Evolutionary conservation across 1,140 invertebrate species (phyloP).

Genomic region (Drosophila setifemur): DNA sequence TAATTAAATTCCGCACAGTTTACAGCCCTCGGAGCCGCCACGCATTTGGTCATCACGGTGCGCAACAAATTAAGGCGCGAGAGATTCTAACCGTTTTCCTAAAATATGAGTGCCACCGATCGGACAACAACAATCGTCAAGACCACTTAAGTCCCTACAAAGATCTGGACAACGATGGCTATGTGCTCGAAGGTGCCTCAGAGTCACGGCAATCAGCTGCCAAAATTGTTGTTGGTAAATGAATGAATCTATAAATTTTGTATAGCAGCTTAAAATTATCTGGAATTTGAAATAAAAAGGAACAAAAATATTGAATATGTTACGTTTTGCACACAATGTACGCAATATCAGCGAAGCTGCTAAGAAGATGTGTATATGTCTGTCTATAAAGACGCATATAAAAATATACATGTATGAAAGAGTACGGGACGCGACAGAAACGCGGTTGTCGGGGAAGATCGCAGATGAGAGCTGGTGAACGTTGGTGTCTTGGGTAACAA

Average conservation of each 20-base stretch:
- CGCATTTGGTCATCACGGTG: conserved; percentile 72
- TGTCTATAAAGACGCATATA: conserved; percentile 73
- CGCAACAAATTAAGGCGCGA: conserved; percentile 74
- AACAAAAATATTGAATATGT: conserved; percentile 33
- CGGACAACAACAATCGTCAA: conserved; percentile 34
- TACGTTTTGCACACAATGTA: conserved; percentile 33
- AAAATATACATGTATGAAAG: conserved; percentile 44
- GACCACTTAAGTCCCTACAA: conserved; percentile 76
- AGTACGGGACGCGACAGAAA: background rate
- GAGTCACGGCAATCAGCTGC: conserved; percentile 70
- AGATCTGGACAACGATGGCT: conserved; percentile 75
- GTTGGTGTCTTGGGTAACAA: conserved; percentile 66
- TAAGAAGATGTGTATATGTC: conserved; percentile 38
- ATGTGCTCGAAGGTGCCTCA: conserved; percentile 77
- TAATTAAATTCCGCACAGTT: conserved; percentile 44
- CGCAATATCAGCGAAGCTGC: conserved; percentile 12
- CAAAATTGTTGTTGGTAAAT: conserved; percentile 8
- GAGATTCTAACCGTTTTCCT: conserved; percentile 53
- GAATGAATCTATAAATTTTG: conserved; percentile 18
- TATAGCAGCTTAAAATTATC: conserved; percentile 32
- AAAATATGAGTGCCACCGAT: background rate
- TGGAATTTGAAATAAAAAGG: conserved; percentile 24
- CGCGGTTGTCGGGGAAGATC: background rate
- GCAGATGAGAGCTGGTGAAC: background rate
- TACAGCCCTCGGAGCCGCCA: conserved; percentile 53